Percentiles rank a stretch among this genome's conserved stretches.
Evolutionary conservation across 2,888 invertebrate genomes (phyloP).

Genomic region (Ephialtes manifestator): DNA sequence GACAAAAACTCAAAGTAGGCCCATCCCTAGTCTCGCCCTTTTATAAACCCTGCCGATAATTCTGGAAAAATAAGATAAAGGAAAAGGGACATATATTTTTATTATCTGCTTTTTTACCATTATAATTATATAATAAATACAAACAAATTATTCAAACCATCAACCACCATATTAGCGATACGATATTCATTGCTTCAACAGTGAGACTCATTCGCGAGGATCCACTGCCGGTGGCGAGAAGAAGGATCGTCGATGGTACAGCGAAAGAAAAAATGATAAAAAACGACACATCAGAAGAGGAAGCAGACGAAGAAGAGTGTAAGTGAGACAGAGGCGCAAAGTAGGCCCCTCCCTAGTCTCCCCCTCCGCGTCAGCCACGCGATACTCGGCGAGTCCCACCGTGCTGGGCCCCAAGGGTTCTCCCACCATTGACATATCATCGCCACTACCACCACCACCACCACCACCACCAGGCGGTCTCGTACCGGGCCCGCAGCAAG

Average conservation of each 20-base stretch:
- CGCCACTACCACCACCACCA: slow-evolving; percentile 68
- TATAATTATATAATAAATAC: too few species aligned
- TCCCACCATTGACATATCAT: slow-evolving; percentile 71
- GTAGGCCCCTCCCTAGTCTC: slow-evolving; percentile 79
- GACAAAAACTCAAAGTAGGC: slow-evolving; percentile 71
- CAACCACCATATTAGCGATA: background rate
- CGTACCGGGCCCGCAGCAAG: slow-evolving; percentile 37
- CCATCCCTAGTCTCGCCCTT: slow-evolving; percentile 78
- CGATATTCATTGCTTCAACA: background rate
- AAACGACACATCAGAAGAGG: too few species aligned
- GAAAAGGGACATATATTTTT: too few species aligned
- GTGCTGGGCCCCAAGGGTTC: slow-evolving; percentile 60
- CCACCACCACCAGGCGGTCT: slow-evolving; percentile 71
- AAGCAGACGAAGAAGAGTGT: slow-evolving; percentile 14
- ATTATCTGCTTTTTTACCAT: too few species aligned
- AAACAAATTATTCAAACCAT: too few species aligned
- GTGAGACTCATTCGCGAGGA: background rate
- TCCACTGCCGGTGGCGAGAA: slow-evolving; percentile 5
- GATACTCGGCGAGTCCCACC: slow-evolving; percentile 69
- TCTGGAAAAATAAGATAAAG: too few species aligned
- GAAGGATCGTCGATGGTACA: slow-evolving; percentile 24
- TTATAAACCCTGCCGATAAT: too few species aligned
- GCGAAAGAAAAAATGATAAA: background rate
- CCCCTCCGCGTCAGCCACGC: slow-evolving; percentile 72
- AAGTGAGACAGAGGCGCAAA: slow-evolving; percentile 54